Base-by-base conservation (phyloP, 2,113 vertebrate genomes). In the Caranx melampygus region DNA sequence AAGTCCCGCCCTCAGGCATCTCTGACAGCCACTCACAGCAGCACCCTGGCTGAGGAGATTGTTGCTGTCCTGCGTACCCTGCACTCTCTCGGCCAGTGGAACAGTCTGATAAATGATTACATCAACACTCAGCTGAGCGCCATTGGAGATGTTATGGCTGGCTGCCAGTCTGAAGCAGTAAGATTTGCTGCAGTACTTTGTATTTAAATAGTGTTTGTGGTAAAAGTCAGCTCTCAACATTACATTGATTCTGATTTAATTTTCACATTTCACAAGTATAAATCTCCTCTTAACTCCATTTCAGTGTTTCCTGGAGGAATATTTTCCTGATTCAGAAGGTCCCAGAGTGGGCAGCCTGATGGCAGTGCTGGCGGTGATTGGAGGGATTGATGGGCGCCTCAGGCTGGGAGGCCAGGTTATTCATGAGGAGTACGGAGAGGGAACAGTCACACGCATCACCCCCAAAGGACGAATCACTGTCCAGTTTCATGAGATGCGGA, bases 351-450 rank as follows among this genome's bases (percentile, higher is more conserved):
- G 97, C 78, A 96, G 96, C 74, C 92, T 99, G 11, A 99, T 99
- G 98, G 98, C 98, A 3, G 98, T 99, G n/a, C 85, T 99, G 81
- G 97, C 98, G 0, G 98, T 99, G 82, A 99, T 99, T 21, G 98
- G 98, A 9, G 98, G 98, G 70, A 98, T 99, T 0, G 98, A 99
- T 6, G 96, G 96, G 52, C 97, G 98, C 6, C 94, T 99, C 87
- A 93, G 98, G 0, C 93, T 99, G 2, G 98, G 98, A 1, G 98
- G 98, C 40, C 98, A 98, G 85, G 98, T 99, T 13, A 63, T 95
- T 62, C 97, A 99, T 0, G 98, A 99, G 64, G 98, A 99, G 47
- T 96, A 97, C 64, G 98, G 98, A 75, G 98, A 98, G 89, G 98
- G 98, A 85, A 99, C 97, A 0, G 98, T 99, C 67, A 99, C 97